Base-by-base conservation (phyloP, 2,113 vertebrate genomes). In the Oryzias celebensis region DNA sequence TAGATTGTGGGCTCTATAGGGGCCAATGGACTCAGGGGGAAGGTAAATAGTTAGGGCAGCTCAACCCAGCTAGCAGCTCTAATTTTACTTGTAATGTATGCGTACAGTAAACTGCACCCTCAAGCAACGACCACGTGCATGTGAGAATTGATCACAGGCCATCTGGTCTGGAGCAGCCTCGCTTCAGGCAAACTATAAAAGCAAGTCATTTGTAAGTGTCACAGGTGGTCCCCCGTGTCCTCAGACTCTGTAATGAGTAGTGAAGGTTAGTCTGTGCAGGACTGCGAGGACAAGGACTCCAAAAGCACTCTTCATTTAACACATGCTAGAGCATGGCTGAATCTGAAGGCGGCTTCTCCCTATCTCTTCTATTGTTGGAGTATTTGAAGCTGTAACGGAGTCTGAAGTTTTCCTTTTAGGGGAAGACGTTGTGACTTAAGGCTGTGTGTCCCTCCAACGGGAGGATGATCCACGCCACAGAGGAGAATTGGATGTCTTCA, bases 181-280 rank as follows among this genome's bases (percentile, higher is more conserved):
- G 79, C 87, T 76, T 7, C 57, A 64, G 86, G 87, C 78, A 57
- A 79, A 71, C 78, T 77, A 65, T 67, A 64, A 83, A 73, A 80
- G 81, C 80, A 73, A 88, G 73, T 80, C 81, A 85, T 89, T 90
- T 88, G 76, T 89, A 89, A 75, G 77, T 85, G 85, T 88, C 78
- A 68, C 78, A 76, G 77, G 81, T 82, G 85, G 75, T 85, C 87
- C 81, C 79, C 67, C 3, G 20, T 14, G 81, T 82, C 80, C 83
- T 85, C 80, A 82, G 70, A 88, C 70, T 75, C 77, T 77, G 82
- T 83, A 86, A 83, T 86, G 83, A 87, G 78, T 84, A 88, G 86
- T 87, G 86, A 82, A 71, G 22, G 69, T 60, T 42, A n/a, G 68
- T 73, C 78, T 72, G 1, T 28, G 3, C 75, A 75, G 86, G 81